These are phyloP conservation scores for Harpalus rubripes DNA, from an alignment of 2,888 invertebrate species.

Conservation along the genomic window DNA sequence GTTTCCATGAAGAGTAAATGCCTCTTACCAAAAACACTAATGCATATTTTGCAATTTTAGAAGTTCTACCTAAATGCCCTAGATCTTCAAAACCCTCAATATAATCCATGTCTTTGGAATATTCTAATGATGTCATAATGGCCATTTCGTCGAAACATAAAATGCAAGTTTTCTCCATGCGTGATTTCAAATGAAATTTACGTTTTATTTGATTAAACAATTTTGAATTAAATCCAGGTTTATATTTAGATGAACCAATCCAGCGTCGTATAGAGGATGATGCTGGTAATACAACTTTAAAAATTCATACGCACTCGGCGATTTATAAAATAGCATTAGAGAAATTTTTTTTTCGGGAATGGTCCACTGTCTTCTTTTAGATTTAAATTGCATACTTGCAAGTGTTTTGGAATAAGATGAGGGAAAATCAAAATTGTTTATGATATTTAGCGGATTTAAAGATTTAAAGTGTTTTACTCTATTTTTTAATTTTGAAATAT, in stretches of 20 bases:
- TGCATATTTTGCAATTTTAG: too few relatives aligned
- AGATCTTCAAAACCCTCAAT: constrained; percentile 58
- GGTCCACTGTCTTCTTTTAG: constrained; percentile 4
- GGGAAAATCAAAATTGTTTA: too few relatives aligned
- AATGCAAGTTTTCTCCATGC: constrained; percentile 39
- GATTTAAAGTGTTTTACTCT: too few relatives aligned
- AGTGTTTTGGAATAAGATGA: too few relatives aligned
- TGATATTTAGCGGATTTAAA: too few relatives aligned
- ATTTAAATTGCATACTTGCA: constrained; percentile 1
- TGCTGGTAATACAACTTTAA: constrained; percentile 1
- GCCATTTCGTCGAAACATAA: constrained; percentile 61
- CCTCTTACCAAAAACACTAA: too few relatives aligned
- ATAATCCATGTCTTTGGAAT: constrained; percentile 9
- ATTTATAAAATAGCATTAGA: constrained; percentile 21
- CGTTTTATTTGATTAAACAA: constrained; percentile 41
- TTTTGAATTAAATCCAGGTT: constrained; percentile 41
- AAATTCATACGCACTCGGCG: background rate
- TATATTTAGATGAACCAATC: constrained; percentile 36
- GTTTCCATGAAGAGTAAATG: too few relatives aligned
- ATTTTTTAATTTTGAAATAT: too few relatives aligned
- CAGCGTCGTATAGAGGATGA: constrained; percentile 14
- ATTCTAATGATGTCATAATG: too few relatives aligned
- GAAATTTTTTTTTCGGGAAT: background rate
- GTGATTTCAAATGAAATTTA: constrained; percentile 11
- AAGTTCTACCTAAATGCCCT: too few relatives aligned